These are phyloP conservation scores for Rhagonycha fulva DNA, from an alignment of 2,888 invertebrate species.

Conservation along the genomic window DNA sequence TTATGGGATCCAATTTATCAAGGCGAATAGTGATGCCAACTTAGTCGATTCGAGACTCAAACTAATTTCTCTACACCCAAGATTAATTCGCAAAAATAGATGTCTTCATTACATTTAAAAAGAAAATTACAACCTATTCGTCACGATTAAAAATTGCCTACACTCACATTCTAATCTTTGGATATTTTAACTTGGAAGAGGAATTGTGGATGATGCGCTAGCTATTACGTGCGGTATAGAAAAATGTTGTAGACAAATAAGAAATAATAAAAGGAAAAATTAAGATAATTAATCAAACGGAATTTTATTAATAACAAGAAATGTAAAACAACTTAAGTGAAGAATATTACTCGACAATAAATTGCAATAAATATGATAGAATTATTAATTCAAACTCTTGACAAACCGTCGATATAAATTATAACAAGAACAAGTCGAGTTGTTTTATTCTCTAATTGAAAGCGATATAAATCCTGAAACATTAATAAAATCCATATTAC, in stretches of 20 bases:
- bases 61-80: slow-evolving; percentile 20
- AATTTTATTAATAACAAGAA: neutral
- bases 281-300: neutral
- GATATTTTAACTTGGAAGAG: neutral
- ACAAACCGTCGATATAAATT: neutral
- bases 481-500: slow-evolving; percentile 8
- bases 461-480: slow-evolving; percentile 7
- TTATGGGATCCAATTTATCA: slow-evolving; percentile 14
- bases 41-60: slow-evolving; percentile 10
- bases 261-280: neutral
- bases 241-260: neutral
- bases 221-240: neutral
- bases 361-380: neutral
- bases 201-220: neutral
- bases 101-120: slow-evolving; percentile 21
- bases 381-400: neutral
- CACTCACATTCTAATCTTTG: neutral
- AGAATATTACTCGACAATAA: neutral
- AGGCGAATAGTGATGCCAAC: slow-evolving; percentile 14
- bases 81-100: slow-evolving; percentile 26
- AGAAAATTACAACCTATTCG: slow-evolving; percentile 18
- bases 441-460: slow-evolving; percentile 4
- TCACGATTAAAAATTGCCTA: slow-evolving; percentile 13
- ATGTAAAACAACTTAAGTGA: neutral
- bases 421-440: neutral